phyloP scores from a whole-genome alignment of 2,113 vertebrate species.

The Chauna torquata region DNA sequence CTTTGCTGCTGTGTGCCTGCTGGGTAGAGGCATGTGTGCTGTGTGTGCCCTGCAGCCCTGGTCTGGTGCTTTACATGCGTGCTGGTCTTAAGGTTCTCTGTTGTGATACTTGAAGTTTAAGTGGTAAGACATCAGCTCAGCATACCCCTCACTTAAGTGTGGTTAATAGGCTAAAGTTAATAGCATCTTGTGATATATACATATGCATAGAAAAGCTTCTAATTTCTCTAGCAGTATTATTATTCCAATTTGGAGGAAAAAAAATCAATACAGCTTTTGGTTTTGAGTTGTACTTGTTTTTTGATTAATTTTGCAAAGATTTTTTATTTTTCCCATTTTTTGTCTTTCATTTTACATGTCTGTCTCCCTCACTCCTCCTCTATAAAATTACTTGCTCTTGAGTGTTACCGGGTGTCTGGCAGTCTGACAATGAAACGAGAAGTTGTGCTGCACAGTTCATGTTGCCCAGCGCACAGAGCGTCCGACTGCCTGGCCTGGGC shows the following conservation, averaged over 20 bases:
- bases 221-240: background rate
- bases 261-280: accelerated
- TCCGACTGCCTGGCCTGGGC: background rate
- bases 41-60: background rate
- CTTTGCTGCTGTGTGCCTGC: background rate
- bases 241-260: background rate
- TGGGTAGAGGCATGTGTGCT: background rate
- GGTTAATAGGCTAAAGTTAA: background rate
- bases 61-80: background rate
- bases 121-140: background rate
- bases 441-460: background rate
- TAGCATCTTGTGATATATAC: background rate
- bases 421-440: background rate
- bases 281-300: background rate
- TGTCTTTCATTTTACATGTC: background rate
- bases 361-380: background rate
- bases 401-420: accelerated
- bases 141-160: background rate
- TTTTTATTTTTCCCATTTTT: background rate
- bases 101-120: background rate
- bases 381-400: background rate
- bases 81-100: background rate
- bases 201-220: background rate
- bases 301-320: background rate
- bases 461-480: accelerated